phyloP scores from a whole-genome alignment of 2,888 invertebrate species.

The Junonia oenone region DNA sequence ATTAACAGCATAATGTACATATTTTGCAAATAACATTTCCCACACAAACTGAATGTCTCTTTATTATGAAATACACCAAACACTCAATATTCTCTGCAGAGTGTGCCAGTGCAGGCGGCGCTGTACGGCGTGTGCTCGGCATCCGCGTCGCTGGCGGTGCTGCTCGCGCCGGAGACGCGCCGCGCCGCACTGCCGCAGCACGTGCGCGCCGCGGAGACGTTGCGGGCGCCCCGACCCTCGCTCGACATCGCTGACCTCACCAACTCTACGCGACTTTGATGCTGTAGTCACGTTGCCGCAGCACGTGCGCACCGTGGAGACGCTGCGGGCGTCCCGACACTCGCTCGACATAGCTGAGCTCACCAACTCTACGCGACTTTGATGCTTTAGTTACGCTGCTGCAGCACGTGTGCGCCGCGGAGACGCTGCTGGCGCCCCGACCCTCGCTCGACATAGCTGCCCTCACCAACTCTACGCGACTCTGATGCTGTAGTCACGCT shows the following conservation, averaged over 20 bases:
- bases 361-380: background rate
- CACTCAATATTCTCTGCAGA: slow-evolving; percentile 42
- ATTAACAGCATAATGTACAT: too few relatives aligned
- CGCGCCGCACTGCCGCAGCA: slow-evolving; percentile 75
- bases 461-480: background rate
- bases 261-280: background rate
- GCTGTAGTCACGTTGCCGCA: slow-evolving; percentile 76
- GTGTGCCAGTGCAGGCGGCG: slow-evolving; percentile 49
- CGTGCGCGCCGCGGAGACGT: slow-evolving; percentile 65
- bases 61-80: too few relatives aligned
- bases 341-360: slow-evolving; percentile 14
- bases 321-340: slow-evolving; percentile 31
- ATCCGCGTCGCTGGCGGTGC: slow-evolving; percentile 71
- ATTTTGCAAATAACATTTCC: too few relatives aligned
- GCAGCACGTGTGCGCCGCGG: slow-evolving; percentile 59
- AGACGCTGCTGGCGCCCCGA: slow-evolving; percentile 36
- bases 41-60: too few relatives aligned
- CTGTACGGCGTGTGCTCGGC: slow-evolving; percentile 67
- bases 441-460: slow-evolving; percentile 15
- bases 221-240: slow-evolving; percentile 31
- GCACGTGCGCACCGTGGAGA: slow-evolving; percentile 56
- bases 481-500: slow-evolving; percentile 61
- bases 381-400: slow-evolving; percentile 77
- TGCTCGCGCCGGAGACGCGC: slow-evolving; percentile 80
- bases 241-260: slow-evolving; percentile 9